A percentile compares a stretch with the other conserved stretches of the same genome.
Evolutionary conservation across 1,140 invertebrate genomes (phyloP).

Genomic region (Olivierus martensii): DNA sequence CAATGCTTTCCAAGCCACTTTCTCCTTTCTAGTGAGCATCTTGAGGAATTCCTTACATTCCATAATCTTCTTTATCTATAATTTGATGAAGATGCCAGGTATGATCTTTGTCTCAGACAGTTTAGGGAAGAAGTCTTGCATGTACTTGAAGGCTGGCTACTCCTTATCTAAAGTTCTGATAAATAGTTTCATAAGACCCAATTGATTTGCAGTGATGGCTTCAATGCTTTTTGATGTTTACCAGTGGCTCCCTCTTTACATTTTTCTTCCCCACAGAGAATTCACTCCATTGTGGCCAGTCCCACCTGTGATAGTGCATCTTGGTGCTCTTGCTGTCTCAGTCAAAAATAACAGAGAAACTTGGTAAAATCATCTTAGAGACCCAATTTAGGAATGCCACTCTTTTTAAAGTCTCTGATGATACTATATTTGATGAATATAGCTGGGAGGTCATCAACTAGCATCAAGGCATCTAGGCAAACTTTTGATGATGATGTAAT

Average conservation of each 20-base stretch:
- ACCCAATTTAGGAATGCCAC: too few relatives aligned
- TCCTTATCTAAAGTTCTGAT: constrained; percentile 10
- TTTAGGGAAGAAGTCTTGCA: constrained; percentile 16
- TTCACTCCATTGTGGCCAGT: neutral
- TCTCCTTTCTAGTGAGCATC: constrained; percentile 13
- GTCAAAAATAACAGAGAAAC: neutral
- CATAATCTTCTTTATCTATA: constrained; percentile 23
- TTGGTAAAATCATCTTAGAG: too few relatives aligned
- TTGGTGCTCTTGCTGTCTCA: neutral
- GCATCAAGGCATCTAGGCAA: too few relatives aligned
- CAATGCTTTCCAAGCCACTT: neutral
- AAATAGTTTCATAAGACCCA: constrained; percentile 1
- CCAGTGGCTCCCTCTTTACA: constrained; percentile 6
- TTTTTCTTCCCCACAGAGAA: constrained; percentile 4
- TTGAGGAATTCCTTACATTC: constrained; percentile 7
- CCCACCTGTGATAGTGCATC: neutral
- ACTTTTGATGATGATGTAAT: constrained; percentile 23
- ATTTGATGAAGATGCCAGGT: constrained; percentile 9
- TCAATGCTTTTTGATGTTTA: neutral
- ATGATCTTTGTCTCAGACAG: constrained; percentile 14
- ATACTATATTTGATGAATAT: too few relatives aligned
- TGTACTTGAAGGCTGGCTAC: constrained; percentile 11
- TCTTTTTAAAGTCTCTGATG: too few relatives aligned
- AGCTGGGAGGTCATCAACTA: too few relatives aligned
- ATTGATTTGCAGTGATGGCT: constrained; percentile 17